phyloP scores from a whole-genome alignment of 2,113 vertebrate species.

The Thunnus thynnus region DNA sequence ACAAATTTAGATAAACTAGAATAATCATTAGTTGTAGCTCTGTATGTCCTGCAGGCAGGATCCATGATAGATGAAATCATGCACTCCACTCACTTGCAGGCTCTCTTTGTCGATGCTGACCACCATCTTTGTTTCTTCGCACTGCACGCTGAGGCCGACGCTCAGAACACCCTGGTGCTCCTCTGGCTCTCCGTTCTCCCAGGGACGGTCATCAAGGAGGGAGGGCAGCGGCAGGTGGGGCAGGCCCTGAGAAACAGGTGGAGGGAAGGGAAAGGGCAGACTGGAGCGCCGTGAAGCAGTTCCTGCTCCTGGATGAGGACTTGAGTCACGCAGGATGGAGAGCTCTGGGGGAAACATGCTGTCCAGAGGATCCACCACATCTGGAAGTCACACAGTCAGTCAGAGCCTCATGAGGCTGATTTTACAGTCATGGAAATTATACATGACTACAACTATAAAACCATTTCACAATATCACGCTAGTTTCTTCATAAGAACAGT shows the following conservation, averaged over 20 bases:
- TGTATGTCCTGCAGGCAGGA: background rate
- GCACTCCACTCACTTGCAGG: constrained; percentile 87
- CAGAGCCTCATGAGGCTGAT: constrained; percentile 17
- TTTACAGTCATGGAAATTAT: constrained; percentile 44
- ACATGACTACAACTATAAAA: constrained; percentile 35
- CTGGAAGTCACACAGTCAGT: constrained; percentile 65
- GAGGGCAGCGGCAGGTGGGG: constrained; percentile 61
- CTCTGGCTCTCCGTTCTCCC: constrained; percentile 78
- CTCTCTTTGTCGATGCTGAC: constrained; percentile 92
- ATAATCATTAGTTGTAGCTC: background rate
- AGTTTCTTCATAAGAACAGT: background rate
- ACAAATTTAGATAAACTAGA: background rate
- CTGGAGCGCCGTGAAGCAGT: constrained; percentile 67
- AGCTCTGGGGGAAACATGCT: constrained; percentile 87
- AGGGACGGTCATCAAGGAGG: constrained; percentile 16
- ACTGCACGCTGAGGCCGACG: constrained; percentile 88
- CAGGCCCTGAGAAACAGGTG: constrained; percentile 61
- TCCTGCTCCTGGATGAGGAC: constrained; percentile 67
- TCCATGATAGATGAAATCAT: background rate
- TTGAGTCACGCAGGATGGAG: constrained; percentile 81
- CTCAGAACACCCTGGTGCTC: constrained; percentile 85
- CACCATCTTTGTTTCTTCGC: constrained; percentile 90
- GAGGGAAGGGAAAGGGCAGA: constrained; percentile 87
- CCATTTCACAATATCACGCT: constrained; percentile 23
- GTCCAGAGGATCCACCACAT: constrained; percentile 67